Evolutionary conservation across 2,797 vertebrate genomes (phyloP).

Genomic region (Denticeps clupeoides): DNA sequence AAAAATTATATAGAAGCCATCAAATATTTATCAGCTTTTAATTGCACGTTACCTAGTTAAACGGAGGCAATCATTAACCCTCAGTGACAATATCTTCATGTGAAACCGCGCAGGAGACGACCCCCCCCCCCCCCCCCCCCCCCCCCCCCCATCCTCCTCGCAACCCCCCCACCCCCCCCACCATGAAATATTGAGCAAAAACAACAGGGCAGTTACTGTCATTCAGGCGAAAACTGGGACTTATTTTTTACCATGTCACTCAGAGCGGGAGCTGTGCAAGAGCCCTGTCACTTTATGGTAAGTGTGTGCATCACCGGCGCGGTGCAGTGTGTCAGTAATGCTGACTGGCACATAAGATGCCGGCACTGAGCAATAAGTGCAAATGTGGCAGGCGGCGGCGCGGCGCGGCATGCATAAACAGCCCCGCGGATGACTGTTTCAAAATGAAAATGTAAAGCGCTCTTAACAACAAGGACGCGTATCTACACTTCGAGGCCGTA

Average conservation of each 20-base stretch:
- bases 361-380: neutral
- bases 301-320: neutral
- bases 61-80: slow-evolving; percentile 57
- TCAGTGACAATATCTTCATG: slow-evolving; percentile 62
- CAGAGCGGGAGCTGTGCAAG: neutral
- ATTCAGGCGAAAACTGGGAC: slow-evolving; percentile 5
- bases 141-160: too few relatives aligned
- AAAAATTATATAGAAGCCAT: slow-evolving; percentile 54
- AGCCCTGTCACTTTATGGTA: slow-evolving; percentile 5
- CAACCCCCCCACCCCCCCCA: slow-evolving; percentile 8
- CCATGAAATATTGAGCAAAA: slow-evolving; percentile 11
- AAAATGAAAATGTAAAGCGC: too few relatives aligned
- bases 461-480: too few relatives aligned
- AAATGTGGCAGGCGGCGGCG: neutral
- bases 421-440: too few relatives aligned
- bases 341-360: neutral
- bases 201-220: slow-evolving; percentile 14
- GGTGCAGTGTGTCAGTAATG: neutral
- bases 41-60: slow-evolving; percentile 62
- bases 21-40: slow-evolving; percentile 68
- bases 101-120: slow-evolving; percentile 37
- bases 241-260: slow-evolving; percentile 4
- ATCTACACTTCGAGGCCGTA: too few relatives aligned
- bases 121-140: too few relatives aligned
- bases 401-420: too few relatives aligned